Conservation (phyloP, 2,888 invertebrate genomes). For the Limenitis camilla region DNA sequence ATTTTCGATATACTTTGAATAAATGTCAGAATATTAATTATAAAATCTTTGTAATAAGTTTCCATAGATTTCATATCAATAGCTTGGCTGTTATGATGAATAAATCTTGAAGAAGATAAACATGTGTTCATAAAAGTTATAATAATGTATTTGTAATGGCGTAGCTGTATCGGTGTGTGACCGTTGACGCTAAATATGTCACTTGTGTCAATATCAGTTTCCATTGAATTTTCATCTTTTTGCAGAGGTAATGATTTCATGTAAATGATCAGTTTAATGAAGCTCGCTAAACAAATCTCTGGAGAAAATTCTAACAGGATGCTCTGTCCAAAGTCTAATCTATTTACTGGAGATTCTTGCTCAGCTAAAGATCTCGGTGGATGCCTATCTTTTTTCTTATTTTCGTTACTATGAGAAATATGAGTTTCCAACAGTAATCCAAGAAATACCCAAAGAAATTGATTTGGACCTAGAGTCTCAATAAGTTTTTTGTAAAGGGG, state of each 20-base stretch:
- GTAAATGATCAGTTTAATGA: slow-evolving; percentile 79
- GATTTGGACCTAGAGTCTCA: slow-evolving; percentile 78
- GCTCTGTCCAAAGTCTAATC: slow-evolving; percentile 79
- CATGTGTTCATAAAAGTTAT: slow-evolving; percentile 83
- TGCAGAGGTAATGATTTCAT: slow-evolving; percentile 79
- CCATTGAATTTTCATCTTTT: slow-evolving; percentile 67
- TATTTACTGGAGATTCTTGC: slow-evolving; percentile 67
- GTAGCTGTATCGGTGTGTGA: slow-evolving; percentile 82
- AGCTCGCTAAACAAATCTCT: slow-evolving; percentile 75
- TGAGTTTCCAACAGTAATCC: slow-evolving; percentile 82
- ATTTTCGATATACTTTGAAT: slow-evolving; percentile 79
- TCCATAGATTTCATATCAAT: slow-evolving; percentile 70
- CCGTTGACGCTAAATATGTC: slow-evolving; percentile 78
- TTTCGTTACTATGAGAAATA: slow-evolving; percentile 72
- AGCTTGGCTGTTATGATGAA: slow-evolving; percentile 77
- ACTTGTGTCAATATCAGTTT: slow-evolving; percentile 51
- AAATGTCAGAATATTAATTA: slow-evolving; percentile 79
- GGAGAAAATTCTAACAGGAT: slow-evolving; percentile 80
- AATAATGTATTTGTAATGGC: slow-evolving; percentile 88
- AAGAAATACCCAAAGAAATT: slow-evolving; percentile 82
- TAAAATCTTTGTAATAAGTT: slow-evolving; percentile 78
- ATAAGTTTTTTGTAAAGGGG: slow-evolving; percentile 87
- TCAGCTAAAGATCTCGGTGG: slow-evolving; percentile 46
- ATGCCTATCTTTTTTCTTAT: slow-evolving; percentile 51
- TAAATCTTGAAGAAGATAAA: slow-evolving; percentile 79